phyloP scores from a whole-genome alignment of 2,888 invertebrate species.

The Xylocampa areola region DNA sequence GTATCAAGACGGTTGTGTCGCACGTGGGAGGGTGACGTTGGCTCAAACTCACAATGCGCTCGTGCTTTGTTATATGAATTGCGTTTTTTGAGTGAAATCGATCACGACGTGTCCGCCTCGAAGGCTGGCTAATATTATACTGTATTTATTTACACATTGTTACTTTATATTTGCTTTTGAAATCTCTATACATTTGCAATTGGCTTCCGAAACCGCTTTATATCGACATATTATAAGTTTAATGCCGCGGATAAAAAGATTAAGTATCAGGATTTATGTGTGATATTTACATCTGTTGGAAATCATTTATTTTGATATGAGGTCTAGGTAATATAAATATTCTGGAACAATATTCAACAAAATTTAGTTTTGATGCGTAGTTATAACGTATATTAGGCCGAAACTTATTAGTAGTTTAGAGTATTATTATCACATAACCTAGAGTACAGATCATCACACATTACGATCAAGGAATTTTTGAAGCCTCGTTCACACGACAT shows the following conservation, averaged over 20 bases:
- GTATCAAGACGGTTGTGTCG: slow-evolving; percentile 71
- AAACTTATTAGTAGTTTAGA: slow-evolving; percentile 17
- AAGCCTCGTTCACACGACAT: slow-evolving; percentile 37
- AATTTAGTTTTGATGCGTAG: not conserved
- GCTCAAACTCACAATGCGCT: slow-evolving; percentile 80
- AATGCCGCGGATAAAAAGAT: not conserved
- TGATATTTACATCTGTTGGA: not conserved
- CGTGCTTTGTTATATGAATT: slow-evolving; percentile 85
- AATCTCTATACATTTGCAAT: slow-evolving; percentile 44
- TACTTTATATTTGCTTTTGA: slow-evolving; percentile 59
- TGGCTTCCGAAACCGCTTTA: slow-evolving; percentile 45
- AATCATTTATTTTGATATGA: slow-evolving; percentile 12
- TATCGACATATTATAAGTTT: slow-evolving; percentile 13
- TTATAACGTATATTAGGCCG: no score
- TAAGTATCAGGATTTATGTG: not conserved
- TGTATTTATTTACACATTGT: slow-evolving; percentile 81
- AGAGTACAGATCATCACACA: slow-evolving; percentile 34
- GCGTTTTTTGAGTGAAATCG: slow-evolving; percentile 87
- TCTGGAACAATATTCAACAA: not conserved
- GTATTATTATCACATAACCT: slow-evolving; percentile 24
- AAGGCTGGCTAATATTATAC: slow-evolving; percentile 70
- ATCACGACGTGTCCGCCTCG: slow-evolving; percentile 77
- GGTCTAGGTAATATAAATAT: not conserved
- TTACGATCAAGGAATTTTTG: slow-evolving; percentile 35
- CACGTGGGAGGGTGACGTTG: slow-evolving; percentile 71